Evolutionary conservation across 2,113 vertebrate species (phyloP).

Genomic region (Pseudorectes ferrugineus): DNA sequence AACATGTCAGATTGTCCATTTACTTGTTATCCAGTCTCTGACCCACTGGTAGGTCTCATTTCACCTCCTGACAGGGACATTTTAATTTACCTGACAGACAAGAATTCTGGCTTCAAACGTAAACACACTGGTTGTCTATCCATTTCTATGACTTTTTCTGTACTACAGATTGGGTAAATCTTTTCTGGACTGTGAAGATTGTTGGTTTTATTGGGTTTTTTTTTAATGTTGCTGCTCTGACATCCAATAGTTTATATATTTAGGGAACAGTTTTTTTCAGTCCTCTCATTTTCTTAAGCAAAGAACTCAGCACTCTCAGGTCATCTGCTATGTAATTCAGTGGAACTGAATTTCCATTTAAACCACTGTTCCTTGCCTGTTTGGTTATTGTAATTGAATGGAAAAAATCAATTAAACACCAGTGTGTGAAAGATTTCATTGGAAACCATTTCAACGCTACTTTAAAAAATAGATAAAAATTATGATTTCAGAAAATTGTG

Average conservation of each 20-base stretch:
- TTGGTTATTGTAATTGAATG: not conserved
- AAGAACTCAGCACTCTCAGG: not conserved
- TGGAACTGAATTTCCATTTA: not conserved
- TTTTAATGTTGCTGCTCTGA: not conserved
- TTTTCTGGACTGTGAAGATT: not conserved
- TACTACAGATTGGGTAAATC: not conserved
- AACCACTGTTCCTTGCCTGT: not conserved
- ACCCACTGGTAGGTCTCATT: not conserved
- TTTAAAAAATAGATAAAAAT: not conserved
- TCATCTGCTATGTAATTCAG: not conserved
- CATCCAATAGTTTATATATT: not conserved
- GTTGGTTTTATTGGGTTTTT: not conserved
- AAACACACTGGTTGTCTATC: not conserved
- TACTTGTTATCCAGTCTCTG: not conserved
- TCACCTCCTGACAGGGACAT: not conserved
- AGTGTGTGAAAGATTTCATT: not conserved
- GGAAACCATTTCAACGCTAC: not conserved
- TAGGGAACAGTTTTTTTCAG: not conserved
- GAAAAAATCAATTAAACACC: not conserved
- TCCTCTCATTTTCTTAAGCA: not conserved
- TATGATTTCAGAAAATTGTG: not conserved
- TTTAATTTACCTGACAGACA: not conserved
- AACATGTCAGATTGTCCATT: not conserved
- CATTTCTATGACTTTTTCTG: not conserved
- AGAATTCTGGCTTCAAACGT: not conserved